Evolutionary conservation across 1,140 invertebrate genomes (phyloP), one percentile per base, ranked within the genome.

Genomic region (Drosophila setifemur): DNA sequence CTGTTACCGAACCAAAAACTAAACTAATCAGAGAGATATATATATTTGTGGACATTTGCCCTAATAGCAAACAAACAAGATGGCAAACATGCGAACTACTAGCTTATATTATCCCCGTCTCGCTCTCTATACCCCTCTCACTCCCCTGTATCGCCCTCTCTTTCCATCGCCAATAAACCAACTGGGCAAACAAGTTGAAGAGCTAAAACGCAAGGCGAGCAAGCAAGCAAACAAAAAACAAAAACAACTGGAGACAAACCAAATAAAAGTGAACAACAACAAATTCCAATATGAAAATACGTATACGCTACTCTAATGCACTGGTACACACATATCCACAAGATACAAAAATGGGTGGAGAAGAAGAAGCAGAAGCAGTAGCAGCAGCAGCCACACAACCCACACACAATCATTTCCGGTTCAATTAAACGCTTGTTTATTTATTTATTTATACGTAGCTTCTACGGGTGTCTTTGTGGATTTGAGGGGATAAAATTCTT

Each of bases 341-440:
- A 57, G n/a, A n/a, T n/a, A n/a, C n/a, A n/a, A n/a, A n/a, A n/a
- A 37, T 69, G 39, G n/a, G 11, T 23, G 19, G 8, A 63, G 40
- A 28, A 14, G 31, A 9, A 14, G 23, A n/a, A 29, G 18, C 19
- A 45, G 18, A n/a, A 26, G 12, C 39, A 44, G 4, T 25, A 33
- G 25, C 53, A 57, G 23, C 28, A 54, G 35, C 54, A 45, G 9
- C n/a, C 52, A 66, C 58, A 77, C 57, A 60, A 55, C 81, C 67
- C 81, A 81, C 82, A 86, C 66, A 85, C 73, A 73, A 82, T 86
- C 81, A 86, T 86, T 86, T 86, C 81, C 81, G 81, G 81, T 86
- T 86, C 81, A 86, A 86, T 86, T 86, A 86, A 86, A 86, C 63
- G 82, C 75, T 85, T 86, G 81, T 86, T 85, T 85, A 86, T 85